A percentile compares a stretch with the other conserved stretches of the same genome.
Conservation (phyloP, 2,888 invertebrate genomes). For the Epinotia brunnichana region DNA sequence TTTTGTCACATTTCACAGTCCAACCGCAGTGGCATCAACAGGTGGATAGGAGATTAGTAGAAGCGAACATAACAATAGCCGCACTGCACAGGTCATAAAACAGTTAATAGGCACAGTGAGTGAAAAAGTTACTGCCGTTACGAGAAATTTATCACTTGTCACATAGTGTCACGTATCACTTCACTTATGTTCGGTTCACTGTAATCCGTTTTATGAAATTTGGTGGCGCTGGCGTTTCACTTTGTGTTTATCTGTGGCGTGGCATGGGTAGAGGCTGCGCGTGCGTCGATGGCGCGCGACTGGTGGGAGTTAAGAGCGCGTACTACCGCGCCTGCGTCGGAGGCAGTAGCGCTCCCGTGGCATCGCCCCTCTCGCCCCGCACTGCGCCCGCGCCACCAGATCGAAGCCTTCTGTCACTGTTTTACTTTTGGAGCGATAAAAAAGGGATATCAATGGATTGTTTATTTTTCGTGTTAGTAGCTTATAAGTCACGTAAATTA, state of each 20-base stretch:
- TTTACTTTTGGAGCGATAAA: conserved; percentile 78
- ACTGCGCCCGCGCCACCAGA: conserved; percentile 51
- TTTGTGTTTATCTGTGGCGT: conserved; percentile 49
- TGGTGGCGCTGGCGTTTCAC: conserved; percentile 52
- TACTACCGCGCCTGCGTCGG: conserved; percentile 75
- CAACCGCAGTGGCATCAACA: conserved; percentile 73
- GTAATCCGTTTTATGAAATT: conserved; percentile 68
- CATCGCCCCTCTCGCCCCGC: conserved; percentile 58
- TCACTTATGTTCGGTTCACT: conserved; percentile 64
- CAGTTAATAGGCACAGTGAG: conserved; percentile 70
- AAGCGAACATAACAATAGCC: conserved; percentile 77
- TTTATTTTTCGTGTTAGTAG: conserved; percentile 83
- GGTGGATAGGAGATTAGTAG: conserved; percentile 79
- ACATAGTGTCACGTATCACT: conserved; percentile 52
- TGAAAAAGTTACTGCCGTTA: conserved; percentile 62
- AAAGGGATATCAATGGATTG: conserved; percentile 79
- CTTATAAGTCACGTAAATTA: conserved; percentile 81
- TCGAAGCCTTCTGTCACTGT: conserved; percentile 70
- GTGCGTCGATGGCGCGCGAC: conserved; percentile 74
- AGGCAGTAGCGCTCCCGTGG: conserved; percentile 82
- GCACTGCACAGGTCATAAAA: conserved; percentile 78
- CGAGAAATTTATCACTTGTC: conserved; percentile 51
- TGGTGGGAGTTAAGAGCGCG: conserved; percentile 78
- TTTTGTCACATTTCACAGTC: conserved; percentile 83
- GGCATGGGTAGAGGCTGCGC: conserved; percentile 67